Evolutionary conservation across 2,888 invertebrate species (phyloP).

Genomic region (Unio delphinus): DNA sequence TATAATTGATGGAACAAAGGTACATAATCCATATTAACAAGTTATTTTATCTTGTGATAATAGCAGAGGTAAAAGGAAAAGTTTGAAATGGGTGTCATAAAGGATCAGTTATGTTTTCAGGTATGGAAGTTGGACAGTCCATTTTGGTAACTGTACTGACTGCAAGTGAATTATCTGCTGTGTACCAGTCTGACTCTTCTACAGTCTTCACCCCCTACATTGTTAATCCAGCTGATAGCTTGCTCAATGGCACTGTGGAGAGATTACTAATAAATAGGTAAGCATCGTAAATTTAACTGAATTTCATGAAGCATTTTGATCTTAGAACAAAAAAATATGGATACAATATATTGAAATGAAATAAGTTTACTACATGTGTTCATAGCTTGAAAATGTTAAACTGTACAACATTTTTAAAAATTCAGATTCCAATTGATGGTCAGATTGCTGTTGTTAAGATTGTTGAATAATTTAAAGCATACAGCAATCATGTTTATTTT

Average conservation of each 20-base stretch:
- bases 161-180: constrained; percentile 20
- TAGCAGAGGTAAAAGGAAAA: too few species aligned
- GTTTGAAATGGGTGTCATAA: background rate
- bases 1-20: too few species aligned
- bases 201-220: constrained; percentile 42
- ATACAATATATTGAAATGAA: too few species aligned
- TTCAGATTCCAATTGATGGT: background rate
- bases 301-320: too few species aligned
- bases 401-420: too few species aligned
- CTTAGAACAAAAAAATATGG: too few species aligned
- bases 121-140: constrained; percentile 38
- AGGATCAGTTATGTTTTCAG: constrained; percentile 19
- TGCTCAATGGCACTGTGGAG: constrained; percentile 27
- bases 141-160: constrained; percentile 32
- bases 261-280: constrained; percentile 37
- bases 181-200: constrained; percentile 46
- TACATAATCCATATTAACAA: too few species aligned
- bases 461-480: background rate
- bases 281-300: background rate
- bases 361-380: too few species aligned
- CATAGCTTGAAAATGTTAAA: too few species aligned
- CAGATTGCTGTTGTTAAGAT: too few species aligned
- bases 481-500: background rate
- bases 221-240: constrained; percentile 37
- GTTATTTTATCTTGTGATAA: too few species aligned